phyloP scores from a whole-genome alignment of 2,888 invertebrate species.

The Gymnosoma rotundatum region DNA sequence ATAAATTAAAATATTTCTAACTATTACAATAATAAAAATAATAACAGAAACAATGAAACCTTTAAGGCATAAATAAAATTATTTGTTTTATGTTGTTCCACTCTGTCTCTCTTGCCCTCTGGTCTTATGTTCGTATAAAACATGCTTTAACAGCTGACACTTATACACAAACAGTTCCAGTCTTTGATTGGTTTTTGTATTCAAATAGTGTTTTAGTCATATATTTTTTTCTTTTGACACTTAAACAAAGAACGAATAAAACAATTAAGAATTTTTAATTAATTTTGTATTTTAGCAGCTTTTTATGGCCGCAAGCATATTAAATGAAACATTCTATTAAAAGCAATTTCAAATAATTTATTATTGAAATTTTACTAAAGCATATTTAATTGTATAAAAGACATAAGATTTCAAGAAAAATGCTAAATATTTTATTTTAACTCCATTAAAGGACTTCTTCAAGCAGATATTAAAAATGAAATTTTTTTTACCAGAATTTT shows the following conservation, averaged over 20 bases:
- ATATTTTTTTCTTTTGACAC: slow-evolving; percentile 6
- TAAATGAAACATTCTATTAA: slow-evolving; percentile 3
- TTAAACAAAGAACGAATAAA: slow-evolving; percentile 5
- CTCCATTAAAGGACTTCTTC: too few species aligned
- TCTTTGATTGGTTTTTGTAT: not conserved
- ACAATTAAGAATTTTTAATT: slow-evolving; percentile 51
- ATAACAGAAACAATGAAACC: slow-evolving; percentile 13
- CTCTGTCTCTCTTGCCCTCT: not conserved
- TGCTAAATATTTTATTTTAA: too few species aligned
- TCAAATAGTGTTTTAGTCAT: slow-evolving; percentile 38
- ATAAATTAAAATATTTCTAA: slow-evolving; percentile 59
- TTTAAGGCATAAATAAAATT: slow-evolving; percentile 53
- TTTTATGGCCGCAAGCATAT: slow-evolving; percentile 40
- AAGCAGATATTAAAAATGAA: too few species aligned
- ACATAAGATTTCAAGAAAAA: too few species aligned
- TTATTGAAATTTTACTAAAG: not conserved
- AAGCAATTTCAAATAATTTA: not conserved
- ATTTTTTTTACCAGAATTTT: too few species aligned
- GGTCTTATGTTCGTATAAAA: not conserved
- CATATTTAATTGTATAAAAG: too few species aligned
- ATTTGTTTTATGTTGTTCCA: slow-evolving; percentile 24
- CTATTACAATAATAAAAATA: not conserved
- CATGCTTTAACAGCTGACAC: not conserved
- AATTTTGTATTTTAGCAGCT: slow-evolving; percentile 32
- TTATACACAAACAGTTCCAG: not conserved